Percentiles rank a stretch among this genome's conserved stretches.
These are phyloP conservation scores for Eospalax fontanierii DNA, from an alignment of 2,797 vertebrate species.

Conservation along the genomic window DNA sequence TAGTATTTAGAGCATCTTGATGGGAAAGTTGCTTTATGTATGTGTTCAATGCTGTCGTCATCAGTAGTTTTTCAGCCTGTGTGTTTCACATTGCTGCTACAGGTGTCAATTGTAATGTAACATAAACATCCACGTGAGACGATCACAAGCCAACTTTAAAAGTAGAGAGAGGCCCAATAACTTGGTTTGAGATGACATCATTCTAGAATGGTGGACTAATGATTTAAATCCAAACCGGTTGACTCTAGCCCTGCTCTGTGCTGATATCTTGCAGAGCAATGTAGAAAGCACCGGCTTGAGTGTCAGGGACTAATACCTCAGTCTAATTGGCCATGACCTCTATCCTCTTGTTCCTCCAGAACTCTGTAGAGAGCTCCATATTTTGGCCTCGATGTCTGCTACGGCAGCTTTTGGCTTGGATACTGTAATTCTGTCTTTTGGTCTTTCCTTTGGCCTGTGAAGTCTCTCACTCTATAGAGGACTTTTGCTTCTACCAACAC, in stretches of 20 bases:
- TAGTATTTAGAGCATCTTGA: neutral
- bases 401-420: neutral
- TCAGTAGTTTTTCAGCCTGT: neutral
- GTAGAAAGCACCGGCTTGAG: neutral
- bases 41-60: neutral
- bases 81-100: neutral
- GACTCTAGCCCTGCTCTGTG: neutral
- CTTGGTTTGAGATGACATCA: neutral
- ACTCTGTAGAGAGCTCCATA: neutral
- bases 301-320: neutral
- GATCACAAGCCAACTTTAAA: neutral
- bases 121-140: neutral
- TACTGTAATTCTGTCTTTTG: neutral
- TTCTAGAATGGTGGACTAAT: neutral
- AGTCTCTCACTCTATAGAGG: neutral
- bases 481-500: neutral
- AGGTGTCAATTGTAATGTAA: neutral
- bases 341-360: neutral
- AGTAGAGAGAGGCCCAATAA: neutral
- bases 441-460: neutral
- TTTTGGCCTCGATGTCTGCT: neutral
- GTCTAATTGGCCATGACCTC: neutral
- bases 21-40: neutral
- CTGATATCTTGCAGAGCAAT: neutral
- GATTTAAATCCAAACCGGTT: neutral